These are phyloP conservation scores for Cistogaster globosa DNA, from an alignment of 2,888 invertebrate genomes.

Conservation along the genomic window DNA sequence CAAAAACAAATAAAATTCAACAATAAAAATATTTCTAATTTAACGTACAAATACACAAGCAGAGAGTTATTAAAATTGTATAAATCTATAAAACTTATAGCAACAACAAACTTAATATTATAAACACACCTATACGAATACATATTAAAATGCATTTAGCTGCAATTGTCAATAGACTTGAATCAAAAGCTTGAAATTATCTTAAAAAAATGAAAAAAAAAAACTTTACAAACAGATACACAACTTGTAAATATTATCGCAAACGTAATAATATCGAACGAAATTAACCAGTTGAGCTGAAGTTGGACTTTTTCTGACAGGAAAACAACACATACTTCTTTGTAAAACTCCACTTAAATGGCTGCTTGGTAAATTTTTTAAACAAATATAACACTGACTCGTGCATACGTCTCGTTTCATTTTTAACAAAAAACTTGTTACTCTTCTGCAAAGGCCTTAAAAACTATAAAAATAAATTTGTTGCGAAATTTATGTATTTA, in stretches of 20 bases:
- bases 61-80: no score
- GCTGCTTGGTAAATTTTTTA: no score
- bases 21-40: constrained; percentile 3
- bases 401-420: no score
- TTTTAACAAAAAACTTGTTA: no score
- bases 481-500: neutral
- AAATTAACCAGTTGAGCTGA: neutral
- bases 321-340: neutral
- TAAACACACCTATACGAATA: no score
- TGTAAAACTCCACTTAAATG: neutral
- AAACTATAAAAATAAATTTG: neutral
- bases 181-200: neutral
- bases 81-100: no score
- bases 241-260: neutral
- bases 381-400: no score
- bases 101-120: no score
- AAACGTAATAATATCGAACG: no score
- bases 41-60: neutral
- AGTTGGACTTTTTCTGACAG: neutral
- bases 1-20: constrained; percentile 10
- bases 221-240: neutral
- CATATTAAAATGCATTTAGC: no score
- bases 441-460: neutral
- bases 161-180: no score
- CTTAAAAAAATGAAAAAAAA: neutral